Evolutionary conservation across 2,113 vertebrate genomes (phyloP).

Genomic region (Microtus pennsylvanicus): DNA sequence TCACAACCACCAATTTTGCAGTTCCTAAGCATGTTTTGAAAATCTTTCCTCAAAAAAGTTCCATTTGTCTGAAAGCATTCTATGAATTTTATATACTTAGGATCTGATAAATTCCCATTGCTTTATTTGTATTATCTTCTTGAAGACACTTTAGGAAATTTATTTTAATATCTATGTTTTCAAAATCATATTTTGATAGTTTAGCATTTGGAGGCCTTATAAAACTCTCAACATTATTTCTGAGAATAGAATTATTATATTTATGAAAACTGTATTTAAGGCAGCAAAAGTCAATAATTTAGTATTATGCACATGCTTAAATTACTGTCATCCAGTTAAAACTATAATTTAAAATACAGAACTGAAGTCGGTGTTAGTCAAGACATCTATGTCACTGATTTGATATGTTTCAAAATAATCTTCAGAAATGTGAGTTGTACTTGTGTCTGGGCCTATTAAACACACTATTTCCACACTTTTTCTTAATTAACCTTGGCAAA

Average conservation of each 20-base stretch:
- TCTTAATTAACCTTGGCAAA: not conserved
- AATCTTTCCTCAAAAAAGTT: not conserved
- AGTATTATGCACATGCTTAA: not conserved
- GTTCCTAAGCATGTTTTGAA: not conserved
- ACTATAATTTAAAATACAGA: not conserved
- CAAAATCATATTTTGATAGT: not conserved
- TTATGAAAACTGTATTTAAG: not conserved
- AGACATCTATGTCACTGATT: not conserved
- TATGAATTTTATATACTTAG: conserved; percentile 26
- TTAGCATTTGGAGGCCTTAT: not conserved
- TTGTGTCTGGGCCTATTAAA: not conserved
- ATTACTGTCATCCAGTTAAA: not conserved
- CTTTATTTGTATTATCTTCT: not conserved
- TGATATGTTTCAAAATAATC: not conserved
- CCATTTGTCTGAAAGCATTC: not conserved
- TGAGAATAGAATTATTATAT: conserved; percentile 5
- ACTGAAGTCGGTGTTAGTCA: not conserved
- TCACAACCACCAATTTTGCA: not conserved
- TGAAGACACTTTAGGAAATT: not conserved
- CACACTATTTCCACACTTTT: not conserved
- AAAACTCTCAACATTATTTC: not conserved
- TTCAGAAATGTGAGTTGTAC: not conserved
- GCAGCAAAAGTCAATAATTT: not conserved
- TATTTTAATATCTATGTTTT: conserved; percentile 1
- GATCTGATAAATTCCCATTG: not conserved